Base-by-base conservation (phyloP, 2,888 invertebrate species). In the Phyllotreta striolata region DNA sequence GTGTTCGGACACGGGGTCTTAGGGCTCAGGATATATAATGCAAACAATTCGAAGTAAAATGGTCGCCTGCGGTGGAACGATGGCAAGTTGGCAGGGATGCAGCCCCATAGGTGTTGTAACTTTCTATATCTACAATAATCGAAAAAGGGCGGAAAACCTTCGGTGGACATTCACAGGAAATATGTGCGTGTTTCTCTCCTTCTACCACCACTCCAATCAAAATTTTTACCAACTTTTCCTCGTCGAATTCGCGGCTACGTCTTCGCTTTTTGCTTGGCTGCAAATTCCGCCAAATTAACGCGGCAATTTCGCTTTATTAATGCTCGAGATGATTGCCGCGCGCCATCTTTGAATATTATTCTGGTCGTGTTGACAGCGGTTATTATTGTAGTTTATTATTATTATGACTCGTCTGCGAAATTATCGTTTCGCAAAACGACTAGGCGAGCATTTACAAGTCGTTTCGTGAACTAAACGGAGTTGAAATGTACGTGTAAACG, bases 51-150 rank as follows among this genome's bases (percentile, higher is more conserved):
- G 68, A 64, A 64, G 67, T 66, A 69, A 68, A 72, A 70, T 69
- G 69, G 67, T 70, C 66, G 64, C 62, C 57, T 63, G 68, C 63
- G 71, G 72, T 72, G 70, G 66, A 63, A 67, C 62, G 65, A 60
- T 35, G 37, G 9, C 13, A 62, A 71, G 64, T 67, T 70, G 73
- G 70, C 71, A 70, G 55, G 65, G 70, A 63, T 60, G 66, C 56
- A 61, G 67, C 72, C 74, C 72, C 74, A 14, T 46, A 70, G 72
- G 74, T 62, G 54, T 67, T 66, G 69, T 74, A 73, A 67, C 54
- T 74, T 74, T 64, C 70, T 66, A 72, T 72, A 71, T 66, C 67
- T 64, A 70, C 73, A 74, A 74, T 74, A 74, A 74, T 74, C 72
- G 72, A 72, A 72, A 72, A 66, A 64, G 67, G 71, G 67, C 55